phyloP scores from a whole-genome alignment of 2,797 vertebrate species.

The Premnoplex brunnescens region DNA sequence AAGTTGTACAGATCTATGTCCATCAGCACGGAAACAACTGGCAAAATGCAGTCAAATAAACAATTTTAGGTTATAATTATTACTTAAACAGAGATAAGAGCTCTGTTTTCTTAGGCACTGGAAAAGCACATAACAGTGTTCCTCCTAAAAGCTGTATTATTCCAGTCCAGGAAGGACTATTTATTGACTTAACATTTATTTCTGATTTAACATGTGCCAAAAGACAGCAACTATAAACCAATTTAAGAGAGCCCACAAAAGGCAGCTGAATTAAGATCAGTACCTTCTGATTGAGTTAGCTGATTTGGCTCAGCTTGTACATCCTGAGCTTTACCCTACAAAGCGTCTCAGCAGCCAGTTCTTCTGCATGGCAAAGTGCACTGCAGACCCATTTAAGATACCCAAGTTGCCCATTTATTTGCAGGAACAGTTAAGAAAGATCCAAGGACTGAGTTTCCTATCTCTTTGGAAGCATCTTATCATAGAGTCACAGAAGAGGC shows the following conservation, averaged over 20 bases:
- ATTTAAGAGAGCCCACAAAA: neutral
- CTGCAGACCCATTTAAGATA: neutral
- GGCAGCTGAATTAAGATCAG: neutral
- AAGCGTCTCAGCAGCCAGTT: neutral
- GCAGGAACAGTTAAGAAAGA: neutral
- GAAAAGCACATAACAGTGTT: neutral
- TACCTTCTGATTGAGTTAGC: neutral
- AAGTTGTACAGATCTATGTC: neutral
- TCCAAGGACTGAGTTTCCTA: neutral
- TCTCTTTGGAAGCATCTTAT: neutral
- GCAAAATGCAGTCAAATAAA: neutral
- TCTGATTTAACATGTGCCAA: neutral
- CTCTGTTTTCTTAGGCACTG: neutral
- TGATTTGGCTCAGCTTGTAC: neutral
- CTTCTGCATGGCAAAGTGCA: neutral
- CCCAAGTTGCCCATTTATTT: neutral
- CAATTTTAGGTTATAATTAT: neutral
- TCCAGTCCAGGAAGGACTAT: neutral
- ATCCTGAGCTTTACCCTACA: neutral
- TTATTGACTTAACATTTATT: conserved; percentile 19
- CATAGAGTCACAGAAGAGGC: neutral
- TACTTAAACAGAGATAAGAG: neutral
- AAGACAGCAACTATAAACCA: neutral
- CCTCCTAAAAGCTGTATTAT: neutral
- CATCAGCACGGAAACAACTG: neutral